Conservation (phyloP, 2,888 invertebrate genomes). For the Epistrophe eligans region DNA sequence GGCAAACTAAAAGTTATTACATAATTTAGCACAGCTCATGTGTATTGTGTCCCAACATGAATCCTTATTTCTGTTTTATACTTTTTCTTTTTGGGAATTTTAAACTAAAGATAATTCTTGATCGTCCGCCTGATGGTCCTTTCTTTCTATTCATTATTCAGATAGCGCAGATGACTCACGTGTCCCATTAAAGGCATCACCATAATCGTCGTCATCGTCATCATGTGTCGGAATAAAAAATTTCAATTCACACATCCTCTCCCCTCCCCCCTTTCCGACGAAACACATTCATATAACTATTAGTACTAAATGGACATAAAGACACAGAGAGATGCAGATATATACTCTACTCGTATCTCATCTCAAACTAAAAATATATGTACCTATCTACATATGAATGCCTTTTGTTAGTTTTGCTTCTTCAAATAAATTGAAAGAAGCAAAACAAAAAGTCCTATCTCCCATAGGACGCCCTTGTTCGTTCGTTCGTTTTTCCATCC, state of each 20-base stretch:
- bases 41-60: not conserved
- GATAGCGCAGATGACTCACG: conserved; percentile 53
- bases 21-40: not conserved
- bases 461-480: conserved; percentile 33
- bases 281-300: conserved; percentile 23
- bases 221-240: conserved; percentile 46
- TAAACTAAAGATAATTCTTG: conserved; percentile 9
- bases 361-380: not conserved
- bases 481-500: not conserved
- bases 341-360: conserved; percentile 19
- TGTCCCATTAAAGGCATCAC: conserved; percentile 42
- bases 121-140: conserved; percentile 15
- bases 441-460: conserved; percentile 16
- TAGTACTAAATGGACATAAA: conserved; percentile 50
- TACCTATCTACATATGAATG: not conserved
- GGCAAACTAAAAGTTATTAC: not conserved
- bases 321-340: conserved; percentile 44
- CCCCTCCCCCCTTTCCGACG: not conserved
- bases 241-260: conserved; percentile 56
- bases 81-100: conserved; percentile 1
- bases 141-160: not conserved
- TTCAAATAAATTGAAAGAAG: conserved; percentile 2
- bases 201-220: conserved; percentile 23
- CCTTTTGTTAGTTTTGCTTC: conserved; percentile 23
- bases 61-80: not conserved